Evolutionary conservation across 2,113 vertebrate species (phyloP), one percentile per base, ranked within the genome.

Genomic region (Castor canadensis): DNA sequence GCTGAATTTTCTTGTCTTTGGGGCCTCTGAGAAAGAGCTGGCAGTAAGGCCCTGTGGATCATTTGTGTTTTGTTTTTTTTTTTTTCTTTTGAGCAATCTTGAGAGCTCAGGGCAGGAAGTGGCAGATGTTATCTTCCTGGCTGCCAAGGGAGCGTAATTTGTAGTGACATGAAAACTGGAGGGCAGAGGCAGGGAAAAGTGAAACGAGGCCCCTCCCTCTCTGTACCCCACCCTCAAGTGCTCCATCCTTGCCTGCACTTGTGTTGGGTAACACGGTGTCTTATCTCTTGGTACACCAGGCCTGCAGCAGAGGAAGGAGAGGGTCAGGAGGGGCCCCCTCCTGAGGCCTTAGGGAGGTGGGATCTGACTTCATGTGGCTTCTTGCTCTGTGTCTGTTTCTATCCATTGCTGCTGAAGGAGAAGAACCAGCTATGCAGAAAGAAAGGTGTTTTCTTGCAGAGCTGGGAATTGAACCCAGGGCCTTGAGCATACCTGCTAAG

Each of bases 151-250:
- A 56, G 54, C 54, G 8, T 67, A 6, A 49, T 96, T 49, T 81
- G 89, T 64, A 91, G 56, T 49, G 87, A 77, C 60, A 13, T 6
- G 43, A 28, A 64, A 72, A 49, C 90, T 73, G 45, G 49, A 67
- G 62, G 60, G 47, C 11, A 60, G 67, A 43, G 66, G 40, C 64
- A 20, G 32, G 40, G 49, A 10, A 20, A 52, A 38, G 87, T 40
- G 77, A 52, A 32, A 38, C n/a, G 64, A 40, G 67, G 54, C 64
- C 69, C 58, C n/a, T 66, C 5, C 26, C 6, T 22, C 5, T 71
- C 62, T n/a, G 76, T 45, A 22, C 11, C 35, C 32, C 12, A 19
- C 6, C 20, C 10, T 26, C 20, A 5, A 22, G 75, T 0, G 0
- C 1, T 4, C 58, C 1, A 1, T 43, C 16, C 79, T 91, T 49